Percentiles rank a stretch among this genome's conserved stretches.
Conservation (phyloP, 2,113 vertebrate genomes). For the Morone saxatilis region DNA sequence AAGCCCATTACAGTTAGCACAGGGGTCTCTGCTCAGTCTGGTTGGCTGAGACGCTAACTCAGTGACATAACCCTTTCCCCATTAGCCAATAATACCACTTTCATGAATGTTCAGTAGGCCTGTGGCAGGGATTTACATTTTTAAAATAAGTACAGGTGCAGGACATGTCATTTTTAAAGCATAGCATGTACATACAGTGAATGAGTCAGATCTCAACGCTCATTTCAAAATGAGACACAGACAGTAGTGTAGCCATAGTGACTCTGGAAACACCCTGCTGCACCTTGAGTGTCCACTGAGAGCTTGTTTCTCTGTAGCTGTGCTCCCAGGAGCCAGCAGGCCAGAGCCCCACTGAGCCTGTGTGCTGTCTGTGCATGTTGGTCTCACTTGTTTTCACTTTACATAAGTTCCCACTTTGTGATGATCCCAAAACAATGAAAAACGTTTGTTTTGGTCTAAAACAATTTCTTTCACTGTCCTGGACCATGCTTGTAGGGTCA, state of each 20-base stretch:
- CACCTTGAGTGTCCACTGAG: slow-evolving; percentile 1
- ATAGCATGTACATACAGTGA: background rate
- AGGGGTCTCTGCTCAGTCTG: slow-evolving; percentile 44
- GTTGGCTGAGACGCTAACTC: slow-evolving; percentile 42
- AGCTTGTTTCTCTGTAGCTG: slow-evolving; percentile 18
- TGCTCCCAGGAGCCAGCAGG: slow-evolving; percentile 23
- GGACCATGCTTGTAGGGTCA: background rate
- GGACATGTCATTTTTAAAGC: background rate
- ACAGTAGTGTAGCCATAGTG: slow-evolving; percentile 1
- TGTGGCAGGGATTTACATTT: background rate
- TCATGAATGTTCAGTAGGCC: too few species aligned
- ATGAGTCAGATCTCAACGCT: background rate
- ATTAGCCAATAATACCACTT: background rate
- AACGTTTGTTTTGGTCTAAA: background rate
- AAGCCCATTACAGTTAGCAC: slow-evolving; percentile 75
- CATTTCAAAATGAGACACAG: background rate
- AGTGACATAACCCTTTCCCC: slow-evolving; percentile 24
- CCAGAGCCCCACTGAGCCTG: slow-evolving; percentile 21
- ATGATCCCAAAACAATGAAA: slow-evolving; percentile 10
- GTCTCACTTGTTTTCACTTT: slow-evolving; percentile 27
- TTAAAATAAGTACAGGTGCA: background rate
- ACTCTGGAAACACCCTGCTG: background rate
- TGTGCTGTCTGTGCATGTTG: slow-evolving; percentile 37
- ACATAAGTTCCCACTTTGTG: background rate
- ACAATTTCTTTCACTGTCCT: background rate